Evolutionary conservation across 2,888 invertebrate genomes (phyloP), one percentile per base, ranked within the genome.

Genomic region (Drosophila hamatofila): DNA sequence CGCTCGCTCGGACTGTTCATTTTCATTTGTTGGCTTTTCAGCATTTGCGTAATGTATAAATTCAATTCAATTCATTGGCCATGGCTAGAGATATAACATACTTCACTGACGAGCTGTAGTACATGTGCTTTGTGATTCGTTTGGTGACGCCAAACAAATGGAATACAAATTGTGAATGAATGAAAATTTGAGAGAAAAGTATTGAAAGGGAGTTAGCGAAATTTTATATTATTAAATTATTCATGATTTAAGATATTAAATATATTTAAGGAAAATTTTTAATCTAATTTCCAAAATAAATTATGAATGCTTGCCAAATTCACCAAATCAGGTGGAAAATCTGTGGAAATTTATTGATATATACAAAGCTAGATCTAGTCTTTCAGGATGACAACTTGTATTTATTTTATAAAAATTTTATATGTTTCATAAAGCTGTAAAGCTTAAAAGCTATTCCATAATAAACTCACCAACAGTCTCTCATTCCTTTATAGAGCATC

Each of bases 61-160:
- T 86, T 85, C 81, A 86, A 77, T 86, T 85, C 81, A 83, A 84
- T 84, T 81, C 77, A 79, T 64, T 73, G 61, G 39, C 65, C 60
- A 41, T 6, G n/a, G 25, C 25, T 21, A 4, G 14, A 2, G 14
- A 30, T 35, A 23, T 18, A 49, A 27, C 27, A 8, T 21, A 49
- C 35, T 48, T 3, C 18, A 18, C 35, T 44, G n/a, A 30, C 18
- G 6, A 16, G n/a, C 8, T 39, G 25, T 35, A 1, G 46, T 54
- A n/a, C 14, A 3, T 62, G 8, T 14, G 14, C 14, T 11, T 23
- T 25, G 2, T 8, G 6, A 4, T 12, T 30, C 27, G 33, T 8
- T 33, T 49, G 49, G 49, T 30, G 30, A 49, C 14, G 30, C 2
- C 8, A 9, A 11, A 4, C 11, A n/a, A n/a, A n/a, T 9, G 30